phyloP scores from a whole-genome alignment of 1,140 invertebrate genomes.

The Drosophila subpulchrella region DNA sequence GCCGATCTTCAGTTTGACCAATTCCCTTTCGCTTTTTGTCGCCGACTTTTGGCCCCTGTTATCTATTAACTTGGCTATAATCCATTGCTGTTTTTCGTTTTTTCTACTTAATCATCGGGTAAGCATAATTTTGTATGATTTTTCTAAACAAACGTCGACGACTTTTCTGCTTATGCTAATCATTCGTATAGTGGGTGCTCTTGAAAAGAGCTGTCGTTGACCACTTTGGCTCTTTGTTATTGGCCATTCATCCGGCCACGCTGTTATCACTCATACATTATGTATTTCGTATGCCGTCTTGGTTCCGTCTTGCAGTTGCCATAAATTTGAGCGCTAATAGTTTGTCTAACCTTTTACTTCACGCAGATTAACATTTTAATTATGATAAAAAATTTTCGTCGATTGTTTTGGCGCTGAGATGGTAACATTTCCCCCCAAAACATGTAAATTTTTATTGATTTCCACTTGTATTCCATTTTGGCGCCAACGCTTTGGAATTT shows the following conservation, averaged over 20 bases:
- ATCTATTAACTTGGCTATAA: conserved; percentile 12
- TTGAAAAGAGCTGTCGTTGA: conserved; percentile 67
- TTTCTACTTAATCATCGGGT: conserved; percentile 22
- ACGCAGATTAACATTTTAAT: conserved; percentile 83
- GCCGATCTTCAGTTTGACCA: conserved; percentile 15
- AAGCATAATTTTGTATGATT: conserved; percentile 56
- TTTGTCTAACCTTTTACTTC: conserved; percentile 83
- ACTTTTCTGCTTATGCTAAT: conserved; percentile 65
- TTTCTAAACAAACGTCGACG: conserved; percentile 49
- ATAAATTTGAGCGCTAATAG: conserved; percentile 78
- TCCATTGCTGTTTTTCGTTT: neutral
- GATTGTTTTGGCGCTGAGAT: conserved; percentile 57
- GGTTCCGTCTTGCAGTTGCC: conserved; percentile 79
- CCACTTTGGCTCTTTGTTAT: conserved; percentile 56
- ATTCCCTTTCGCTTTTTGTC: conserved; percentile 45
- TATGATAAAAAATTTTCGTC: conserved; percentile 73
- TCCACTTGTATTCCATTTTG: conserved; percentile 63
- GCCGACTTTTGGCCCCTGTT: conserved; percentile 3
- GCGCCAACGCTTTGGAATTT: conserved; percentile 63
- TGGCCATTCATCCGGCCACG: conserved; percentile 59
- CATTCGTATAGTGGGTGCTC: conserved; percentile 75
- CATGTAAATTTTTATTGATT: conserved; percentile 73
- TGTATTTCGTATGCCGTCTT: conserved; percentile 58
- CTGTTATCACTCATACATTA: conserved; percentile 78
- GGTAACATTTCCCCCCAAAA: conserved; percentile 25